These are phyloP conservation scores for Urocitellus parryii DNA, from an alignment of 2,113 vertebrate species.

Conservation along the genomic window DNA sequence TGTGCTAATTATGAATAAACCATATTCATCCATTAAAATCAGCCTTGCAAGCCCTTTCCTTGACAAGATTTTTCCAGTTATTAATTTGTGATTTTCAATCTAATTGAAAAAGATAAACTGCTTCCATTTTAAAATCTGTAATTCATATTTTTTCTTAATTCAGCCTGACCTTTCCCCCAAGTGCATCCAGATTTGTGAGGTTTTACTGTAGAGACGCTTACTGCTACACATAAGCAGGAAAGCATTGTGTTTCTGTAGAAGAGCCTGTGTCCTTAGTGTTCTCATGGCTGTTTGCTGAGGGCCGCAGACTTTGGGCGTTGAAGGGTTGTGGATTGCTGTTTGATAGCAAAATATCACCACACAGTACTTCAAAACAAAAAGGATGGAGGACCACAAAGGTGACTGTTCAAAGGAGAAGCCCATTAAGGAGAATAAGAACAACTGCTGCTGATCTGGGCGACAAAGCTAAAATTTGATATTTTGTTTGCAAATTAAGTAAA, in stretches of 20 bases:
- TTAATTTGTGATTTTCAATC: slow-evolving; percentile 12
- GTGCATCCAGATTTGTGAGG: slow-evolving; percentile 50
- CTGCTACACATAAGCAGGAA: slow-evolving; percentile 64
- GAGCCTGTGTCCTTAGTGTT: slow-evolving; percentile 89
- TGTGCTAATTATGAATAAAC: background rate
- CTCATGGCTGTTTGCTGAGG: slow-evolving; percentile 96
- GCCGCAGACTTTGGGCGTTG: slow-evolving; percentile 98
- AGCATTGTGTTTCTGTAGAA: slow-evolving; percentile 90
- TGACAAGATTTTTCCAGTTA: background rate
- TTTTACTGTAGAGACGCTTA: slow-evolving; percentile 71
- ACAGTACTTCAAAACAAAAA: slow-evolving; percentile 81
- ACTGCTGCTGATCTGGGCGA: background rate
- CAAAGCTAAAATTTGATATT: background rate
- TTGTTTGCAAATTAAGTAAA: background rate
- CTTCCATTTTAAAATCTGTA: background rate
- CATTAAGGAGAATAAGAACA: background rate
- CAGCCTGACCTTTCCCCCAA: background rate
- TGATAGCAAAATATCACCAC: slow-evolving; percentile 88
- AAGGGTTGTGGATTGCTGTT: slow-evolving; percentile 94
- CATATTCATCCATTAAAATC: background rate
- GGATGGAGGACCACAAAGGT: slow-evolving; percentile 80
- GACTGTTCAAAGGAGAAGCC: slow-evolving; percentile 87
- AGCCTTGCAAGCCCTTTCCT: background rate
- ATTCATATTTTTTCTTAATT: background rate
- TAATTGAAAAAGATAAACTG: background rate